Base-by-base conservation (phyloP, 2,113 vertebrate genomes). In the Sebastes schlegelii region DNA sequence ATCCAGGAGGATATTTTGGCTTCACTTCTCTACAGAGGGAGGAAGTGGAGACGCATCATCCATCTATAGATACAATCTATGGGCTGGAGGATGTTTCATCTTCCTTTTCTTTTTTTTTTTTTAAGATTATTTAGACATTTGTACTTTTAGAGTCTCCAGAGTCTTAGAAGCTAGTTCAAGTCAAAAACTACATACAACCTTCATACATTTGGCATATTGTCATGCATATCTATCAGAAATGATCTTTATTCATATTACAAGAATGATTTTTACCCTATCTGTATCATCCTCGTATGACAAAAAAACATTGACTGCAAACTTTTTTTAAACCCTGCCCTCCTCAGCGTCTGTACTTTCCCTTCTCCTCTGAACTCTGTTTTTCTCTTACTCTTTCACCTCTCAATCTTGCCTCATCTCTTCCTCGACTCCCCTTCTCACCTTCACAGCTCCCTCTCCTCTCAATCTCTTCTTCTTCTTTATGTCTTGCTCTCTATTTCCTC, bases 341-440 rank as follows among this genome's bases (percentile, higher is more conserved):
- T 43, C 65, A 63, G 46, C 34, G 8, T 21, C 11, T 81, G 34
- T 51, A 6, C 51, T 23, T 76, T 76, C 10, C 13, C 26, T 58
- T 52, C 62, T 60, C 8, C 14, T 40, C n/a, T 75, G 77, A 60
- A 45, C 52, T 16, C 0, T 16, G 4, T 48, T 80, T 42, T 10
- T 9, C 23, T 45, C 8, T 57, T 72, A 74, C 0, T 83, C 19
- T 77, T 67, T 72, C 70, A n/a, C 7, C 14, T 57, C n/a, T 66
- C 64, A 52, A 8, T 79, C 68, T 60, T 21, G 14, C 21, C 21
- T 83, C 8, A 6, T 65, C 13, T 62, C 51, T 61, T 51, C 43
- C 14, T 67, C 12, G 16, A 52, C 42, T 77, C 57, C 66, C 19
- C 23, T 17, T 61, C 40, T 76, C 51, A 46, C 75, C 74, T 77